These are phyloP conservation scores for Chrysopilus asiliformis DNA, from an alignment of 2,888 invertebrate species.

Conservation along the genomic window DNA sequence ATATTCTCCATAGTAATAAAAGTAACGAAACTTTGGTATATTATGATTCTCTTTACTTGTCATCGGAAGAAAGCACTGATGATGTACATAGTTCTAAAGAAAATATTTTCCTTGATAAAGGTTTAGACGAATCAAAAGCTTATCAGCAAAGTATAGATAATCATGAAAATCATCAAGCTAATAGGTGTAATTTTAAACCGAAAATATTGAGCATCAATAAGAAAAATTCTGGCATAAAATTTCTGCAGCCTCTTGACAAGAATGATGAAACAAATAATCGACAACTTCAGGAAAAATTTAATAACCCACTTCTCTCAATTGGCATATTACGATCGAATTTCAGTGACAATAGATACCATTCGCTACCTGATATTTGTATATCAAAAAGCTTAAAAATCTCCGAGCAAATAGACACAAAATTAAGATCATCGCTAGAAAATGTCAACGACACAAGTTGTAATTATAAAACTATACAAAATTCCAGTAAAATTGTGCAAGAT, in stretches of 20 bases:
- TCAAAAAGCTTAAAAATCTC: slow-evolving; percentile 55
- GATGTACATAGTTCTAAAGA: slow-evolving; percentile 21
- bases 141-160: too few species aligned
- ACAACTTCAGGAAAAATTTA: too few species aligned
- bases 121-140: slow-evolving; percentile 3
- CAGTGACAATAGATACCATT: slow-evolving; percentile 55
- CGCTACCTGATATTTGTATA: slow-evolving; percentile 55
- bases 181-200: slow-evolving; percentile 38
- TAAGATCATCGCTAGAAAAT: slow-evolving; percentile 37
- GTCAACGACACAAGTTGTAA: too few species aligned
- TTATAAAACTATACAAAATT: too few species aligned
- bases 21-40: slow-evolving; percentile 12
- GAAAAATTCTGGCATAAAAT: slow-evolving; percentile 28
- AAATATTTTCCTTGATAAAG: neutral
- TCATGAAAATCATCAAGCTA: slow-evolving; percentile 29
- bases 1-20: slow-evolving; percentile 1
- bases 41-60: slow-evolving; percentile 35
- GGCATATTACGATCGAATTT: slow-evolving; percentile 23
- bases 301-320: slow-evolving; percentile 21
- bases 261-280: too few species aligned
- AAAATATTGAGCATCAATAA: slow-evolving; percentile 41
- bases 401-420: slow-evolving; percentile 56
- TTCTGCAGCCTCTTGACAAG: too few species aligned
- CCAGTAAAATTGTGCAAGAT: neutral
- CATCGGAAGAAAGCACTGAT: slow-evolving; percentile 32